Percentiles rank a stretch among this genome's conserved stretches.
phyloP scores from a whole-genome alignment of 2,888 invertebrate species.

The Tupiocoris notatus region DNA sequence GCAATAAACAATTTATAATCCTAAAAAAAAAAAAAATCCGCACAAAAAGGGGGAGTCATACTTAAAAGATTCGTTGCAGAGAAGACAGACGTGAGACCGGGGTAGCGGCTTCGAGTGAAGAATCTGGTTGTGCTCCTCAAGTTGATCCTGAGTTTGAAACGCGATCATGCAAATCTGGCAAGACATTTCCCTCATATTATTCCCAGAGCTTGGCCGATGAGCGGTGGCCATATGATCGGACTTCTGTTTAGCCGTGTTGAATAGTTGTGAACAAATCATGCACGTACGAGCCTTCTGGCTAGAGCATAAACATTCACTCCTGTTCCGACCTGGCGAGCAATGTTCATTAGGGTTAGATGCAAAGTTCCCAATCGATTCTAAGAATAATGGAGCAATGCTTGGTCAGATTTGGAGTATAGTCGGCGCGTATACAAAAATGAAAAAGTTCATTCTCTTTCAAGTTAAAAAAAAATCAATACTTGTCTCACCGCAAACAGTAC shows the following conservation, averaged over 20 bases:
- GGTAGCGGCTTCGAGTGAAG: conserved; percentile 49
- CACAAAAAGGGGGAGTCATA: not conserved
- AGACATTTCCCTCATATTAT: conserved; percentile 22
- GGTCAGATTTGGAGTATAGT: too few relatives aligned
- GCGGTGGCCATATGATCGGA: not conserved
- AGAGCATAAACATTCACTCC: not conserved
- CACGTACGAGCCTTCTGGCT: not conserved
- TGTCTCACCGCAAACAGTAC: too few relatives aligned
- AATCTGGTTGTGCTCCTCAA: conserved; percentile 52
- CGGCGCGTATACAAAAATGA: too few relatives aligned
- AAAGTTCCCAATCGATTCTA: too few relatives aligned
- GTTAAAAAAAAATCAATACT: too few relatives aligned
- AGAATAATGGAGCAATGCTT: too few relatives aligned
- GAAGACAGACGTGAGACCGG: conserved; percentile 52
- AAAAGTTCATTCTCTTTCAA: too few relatives aligned
- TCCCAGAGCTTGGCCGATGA: not conserved
- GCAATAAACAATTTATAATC: too few relatives aligned
- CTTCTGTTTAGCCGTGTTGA: not conserved
- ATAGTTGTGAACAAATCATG: not conserved
- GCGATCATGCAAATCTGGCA: conserved; percentile 51
- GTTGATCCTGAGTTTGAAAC: conserved; percentile 48
- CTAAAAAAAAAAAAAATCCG: too few relatives aligned
- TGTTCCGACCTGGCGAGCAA: not conserved
- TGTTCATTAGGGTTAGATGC: too few relatives aligned
- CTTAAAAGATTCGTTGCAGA: conserved; percentile 53